Conservation (phyloP, 1,140 invertebrate species). For the Ptiloglossa arizonensis region DNA sequence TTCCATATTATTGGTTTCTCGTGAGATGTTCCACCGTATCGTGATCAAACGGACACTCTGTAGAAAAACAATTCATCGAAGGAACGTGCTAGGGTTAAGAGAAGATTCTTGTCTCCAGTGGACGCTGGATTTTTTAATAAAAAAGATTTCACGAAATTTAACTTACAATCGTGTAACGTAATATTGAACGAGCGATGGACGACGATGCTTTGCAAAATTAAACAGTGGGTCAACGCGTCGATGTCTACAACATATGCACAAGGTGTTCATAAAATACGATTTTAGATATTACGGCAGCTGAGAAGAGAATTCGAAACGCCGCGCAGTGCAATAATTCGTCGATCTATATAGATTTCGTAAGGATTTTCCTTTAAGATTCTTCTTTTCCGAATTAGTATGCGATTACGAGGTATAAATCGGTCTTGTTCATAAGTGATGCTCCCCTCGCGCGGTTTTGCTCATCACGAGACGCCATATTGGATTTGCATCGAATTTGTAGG, state of each 20-base stretch:
- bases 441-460: neutral
- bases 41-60: too few relatives aligned
- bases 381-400: neutral
- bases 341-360: constrained; percentile 1
- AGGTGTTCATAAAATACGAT: constrained; percentile 7
- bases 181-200: neutral
- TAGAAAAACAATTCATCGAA: too few relatives aligned
- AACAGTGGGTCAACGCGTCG: neutral
- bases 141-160: too few relatives aligned
- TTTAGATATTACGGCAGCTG: constrained; percentile 9
- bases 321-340: constrained; percentile 18
- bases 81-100: too few relatives aligned
- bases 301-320: constrained; percentile 2
- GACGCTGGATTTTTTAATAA: too few relatives aligned
- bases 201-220: neutral
- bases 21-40: too few relatives aligned
- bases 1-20: too few relatives aligned
- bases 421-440: neutral
- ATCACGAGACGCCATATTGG: neutral
- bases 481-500: too few relatives aligned
- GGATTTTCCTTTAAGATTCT: neutral
- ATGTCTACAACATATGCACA: constrained; percentile 2
- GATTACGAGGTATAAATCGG: neutral
- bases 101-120: too few relatives aligned
- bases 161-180: too few relatives aligned